Percentiles rank a stretch among this genome's conserved stretches.
Evolutionary conservation across 2,113 vertebrate genomes (phyloP).

Genomic region (Gracilinanus agilis): DNA sequence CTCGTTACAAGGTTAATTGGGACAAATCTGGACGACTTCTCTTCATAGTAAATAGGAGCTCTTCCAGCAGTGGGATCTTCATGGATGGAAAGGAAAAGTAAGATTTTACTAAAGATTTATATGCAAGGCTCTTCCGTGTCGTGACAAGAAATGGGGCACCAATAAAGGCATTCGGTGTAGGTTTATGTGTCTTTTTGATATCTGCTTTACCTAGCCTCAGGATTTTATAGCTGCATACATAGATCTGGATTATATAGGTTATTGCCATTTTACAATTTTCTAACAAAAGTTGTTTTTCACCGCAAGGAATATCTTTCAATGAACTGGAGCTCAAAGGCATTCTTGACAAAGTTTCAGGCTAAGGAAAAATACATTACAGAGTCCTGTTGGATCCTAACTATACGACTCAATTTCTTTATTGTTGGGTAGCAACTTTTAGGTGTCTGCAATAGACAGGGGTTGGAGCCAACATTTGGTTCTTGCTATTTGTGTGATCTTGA

Average conservation of each 20-base stretch:
- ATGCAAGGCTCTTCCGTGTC: slow-evolving; percentile 48
- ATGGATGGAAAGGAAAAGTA: slow-evolving; percentile 74
- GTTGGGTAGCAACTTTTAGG: not conserved
- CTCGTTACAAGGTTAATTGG: slow-evolving; percentile 96
- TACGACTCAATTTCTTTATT: not conserved
- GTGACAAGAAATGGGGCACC: slow-evolving; percentile 45
- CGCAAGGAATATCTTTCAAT: not conserved
- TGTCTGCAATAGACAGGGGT: not conserved
- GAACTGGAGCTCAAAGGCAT: slow-evolving; percentile 30
- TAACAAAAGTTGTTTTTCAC: not conserved
- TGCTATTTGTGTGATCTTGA: not conserved
- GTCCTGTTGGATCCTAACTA: slow-evolving; percentile 12
- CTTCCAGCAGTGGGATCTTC: slow-evolving; percentile 83
- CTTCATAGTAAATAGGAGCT: slow-evolving; percentile 89
- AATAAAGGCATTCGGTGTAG: slow-evolving; percentile 51
- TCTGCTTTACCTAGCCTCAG: slow-evolving; percentile 7
- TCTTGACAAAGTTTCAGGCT: slow-evolving; percentile 14
- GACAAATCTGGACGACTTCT: slow-evolving; percentile 90
- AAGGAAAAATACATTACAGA: slow-evolving; percentile 34
- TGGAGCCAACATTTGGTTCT: not conserved
- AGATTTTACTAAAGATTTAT: slow-evolving; percentile 75
- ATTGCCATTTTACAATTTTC: slow-evolving; percentile 23
- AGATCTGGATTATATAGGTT: not conserved
- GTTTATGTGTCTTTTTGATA: slow-evolving; percentile 13
- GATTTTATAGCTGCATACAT: slow-evolving; percentile 35